Base-by-base conservation (phyloP, 2,113 vertebrate genomes). In the Nothoprocta pentlandii region DNA sequence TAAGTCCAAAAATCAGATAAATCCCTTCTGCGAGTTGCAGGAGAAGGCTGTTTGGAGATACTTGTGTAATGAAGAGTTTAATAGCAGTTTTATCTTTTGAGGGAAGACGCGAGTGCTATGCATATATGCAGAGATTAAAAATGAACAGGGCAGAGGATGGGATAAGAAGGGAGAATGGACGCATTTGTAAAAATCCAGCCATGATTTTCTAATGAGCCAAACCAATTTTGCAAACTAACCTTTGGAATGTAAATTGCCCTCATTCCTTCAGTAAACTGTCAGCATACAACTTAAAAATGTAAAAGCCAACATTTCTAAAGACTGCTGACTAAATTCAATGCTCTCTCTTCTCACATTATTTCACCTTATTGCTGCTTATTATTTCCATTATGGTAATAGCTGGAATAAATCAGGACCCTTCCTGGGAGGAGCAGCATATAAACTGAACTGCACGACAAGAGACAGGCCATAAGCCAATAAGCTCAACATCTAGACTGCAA, bases 351-450 rank as follows among this genome's bases (percentile, higher is more conserved):
- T 87, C 76, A 71, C 51, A 78, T 85, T 92, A 79, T 89, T 91
- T 93, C 87, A 94, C 75, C 63, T 94, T 87, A 84, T 64, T 83
- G n/a, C 73, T 75, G 36, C 54, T 80, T 84, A 80, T 84, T 93
- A 81, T 80, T 94, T 95, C 68, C 71, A 49, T 91, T 90, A 91
- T 3, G 9, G 34, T 30, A 94, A 88, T 14, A 80, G 34, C 3
- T 1, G 62, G 71, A 90, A 80, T 87, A 80, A 91, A 85, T 87
- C 14, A 17, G 61, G n/a, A 63, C 69, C 36, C 13, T 82, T 34
- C 54, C n/a, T 69, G 78, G 21, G 25, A 44, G 15, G 17, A 76
- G 16, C 49, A 77, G 21, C 34, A 23, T 20, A 30, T n/a, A 36
- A 92, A 93, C 51, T 41, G 36, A 89, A 66, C 44, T 11, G 7